These are phyloP conservation scores for Hyles vespertilio DNA, from an alignment of 1,140 invertebrate species.

Conservation along the genomic window DNA sequence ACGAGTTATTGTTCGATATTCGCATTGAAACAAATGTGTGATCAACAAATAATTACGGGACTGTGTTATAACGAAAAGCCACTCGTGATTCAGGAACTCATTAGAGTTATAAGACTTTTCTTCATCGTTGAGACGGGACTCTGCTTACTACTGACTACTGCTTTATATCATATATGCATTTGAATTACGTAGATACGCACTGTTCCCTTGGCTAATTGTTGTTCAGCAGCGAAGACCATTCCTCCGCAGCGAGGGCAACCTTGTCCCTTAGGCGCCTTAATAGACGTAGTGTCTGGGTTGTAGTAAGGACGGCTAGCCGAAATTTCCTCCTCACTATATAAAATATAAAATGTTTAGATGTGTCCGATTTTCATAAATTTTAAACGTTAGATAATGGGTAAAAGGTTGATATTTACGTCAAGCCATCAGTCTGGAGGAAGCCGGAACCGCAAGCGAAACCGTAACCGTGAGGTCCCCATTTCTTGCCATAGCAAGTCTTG, in stretches of 20 bases:
- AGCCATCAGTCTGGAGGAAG: conserved; percentile 91
- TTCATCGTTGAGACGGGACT: no score
- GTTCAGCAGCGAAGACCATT: conserved; percentile 95
- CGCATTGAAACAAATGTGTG: no score
- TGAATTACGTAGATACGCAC: conserved; percentile 67
- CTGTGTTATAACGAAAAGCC: no score
- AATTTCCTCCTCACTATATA: conserved; percentile 86
- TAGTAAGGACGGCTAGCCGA: conserved; percentile 84
- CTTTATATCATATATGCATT: no score
- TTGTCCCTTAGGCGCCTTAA: conserved; percentile 90
- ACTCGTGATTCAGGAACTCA: no score
- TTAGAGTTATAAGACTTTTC: no score
- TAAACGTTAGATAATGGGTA: not conserved
- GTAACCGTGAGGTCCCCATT: conserved; percentile 96
- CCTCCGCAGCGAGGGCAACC: conserved; percentile 94
- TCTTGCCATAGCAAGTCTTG: conserved; percentile 93
- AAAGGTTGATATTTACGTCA: conserved; percentile 80
- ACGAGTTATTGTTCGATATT: no score
- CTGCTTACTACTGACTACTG: no score
- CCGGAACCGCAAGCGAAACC: conserved; percentile 97
- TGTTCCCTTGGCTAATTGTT: conserved; percentile 93
- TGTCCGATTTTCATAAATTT: not conserved
- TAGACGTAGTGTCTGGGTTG: conserved; percentile 90
- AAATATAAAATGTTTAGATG: conserved; percentile 2
- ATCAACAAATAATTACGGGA: no score